A percentile compares a stretch with the other conserved stretches of the same genome.
These are phyloP conservation scores for Hermaeophaga mercurialis DNA, from an alignment of 2,888 invertebrate genomes.

Conservation along the genomic window DNA sequence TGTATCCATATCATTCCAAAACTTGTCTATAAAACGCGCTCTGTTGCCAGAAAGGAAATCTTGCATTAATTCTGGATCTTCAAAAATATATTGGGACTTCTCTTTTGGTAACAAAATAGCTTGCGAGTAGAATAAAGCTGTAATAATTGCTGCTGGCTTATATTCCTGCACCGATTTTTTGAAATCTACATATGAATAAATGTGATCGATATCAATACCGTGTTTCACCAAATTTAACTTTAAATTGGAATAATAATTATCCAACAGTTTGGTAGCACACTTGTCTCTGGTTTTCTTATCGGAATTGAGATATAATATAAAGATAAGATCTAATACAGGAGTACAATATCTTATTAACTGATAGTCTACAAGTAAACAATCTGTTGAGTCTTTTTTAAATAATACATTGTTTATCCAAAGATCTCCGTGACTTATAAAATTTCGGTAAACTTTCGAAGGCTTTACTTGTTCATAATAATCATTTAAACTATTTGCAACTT, in stretches of 20 bases:
- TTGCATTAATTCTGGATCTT: conserved; percentile 32
- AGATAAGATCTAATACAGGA: conserved; percentile 66
- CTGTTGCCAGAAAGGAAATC: conserved; percentile 36
- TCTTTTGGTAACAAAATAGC: conserved; percentile 33
- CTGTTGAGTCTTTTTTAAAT: conserved; percentile 40
- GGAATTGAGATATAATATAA: conserved; percentile 41
- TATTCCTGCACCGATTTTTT: conserved; percentile 38
- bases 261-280: conserved; percentile 34
- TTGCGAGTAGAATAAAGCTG: conserved; percentile 32
- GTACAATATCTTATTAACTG: conserved; percentile 62
- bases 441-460: conserved; percentile 53
- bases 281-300: conserved; percentile 36
- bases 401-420: conserved; percentile 50
- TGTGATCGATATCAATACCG: conserved; percentile 32
- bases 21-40: conserved; percentile 23
- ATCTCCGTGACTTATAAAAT: conserved; percentile 53
- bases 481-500: conserved; percentile 13
- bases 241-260: conserved; percentile 41
- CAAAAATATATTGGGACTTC: conserved; percentile 33
- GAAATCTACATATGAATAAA: conserved; percentile 38
- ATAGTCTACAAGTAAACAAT: conserved; percentile 49
- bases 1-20: conserved; percentile 2
- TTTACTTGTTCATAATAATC: conserved; percentile 46
- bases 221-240: conserved; percentile 33
- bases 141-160: conserved; percentile 35